Percentiles rank a stretch among this genome's conserved stretches.
These are phyloP conservation scores for Tychaedon coryphoeus DNA, from an alignment of 2,113 vertebrate species.

Conservation along the genomic window DNA sequence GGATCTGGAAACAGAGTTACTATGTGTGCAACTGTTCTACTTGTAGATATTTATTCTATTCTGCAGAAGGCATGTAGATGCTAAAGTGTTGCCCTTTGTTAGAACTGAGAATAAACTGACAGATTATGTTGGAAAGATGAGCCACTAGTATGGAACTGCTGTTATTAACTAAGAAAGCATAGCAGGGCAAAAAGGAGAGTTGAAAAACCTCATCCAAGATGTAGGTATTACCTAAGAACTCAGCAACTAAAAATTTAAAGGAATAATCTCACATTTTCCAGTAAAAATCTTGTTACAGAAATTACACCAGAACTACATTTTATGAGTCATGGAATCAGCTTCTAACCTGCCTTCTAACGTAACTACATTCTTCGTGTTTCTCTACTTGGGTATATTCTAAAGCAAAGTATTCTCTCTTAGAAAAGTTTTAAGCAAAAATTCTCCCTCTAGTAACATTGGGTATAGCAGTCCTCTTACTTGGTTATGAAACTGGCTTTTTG, in stretches of 20 bases:
- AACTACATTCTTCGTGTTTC: not conserved
- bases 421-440: not conserved
- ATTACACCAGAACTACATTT: not conserved
- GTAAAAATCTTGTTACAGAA: not conserved
- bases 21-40: not conserved
- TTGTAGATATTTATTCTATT: not conserved
- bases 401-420: not conserved
- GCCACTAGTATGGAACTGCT: not conserved
- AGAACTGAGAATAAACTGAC: not conserved
- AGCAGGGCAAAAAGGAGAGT: not conserved
- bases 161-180: not conserved
- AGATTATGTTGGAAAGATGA: not conserved
- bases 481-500: not conserved
- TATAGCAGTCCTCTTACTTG: not conserved
- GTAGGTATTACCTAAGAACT: not conserved
- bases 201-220: not conserved
- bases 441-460: accelerated
- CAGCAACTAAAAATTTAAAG: not conserved
- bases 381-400: not conserved
- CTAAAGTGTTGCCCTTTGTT: accelerated
- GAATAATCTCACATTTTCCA: not conserved
- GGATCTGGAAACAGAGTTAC: not conserved
- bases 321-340: not conserved
- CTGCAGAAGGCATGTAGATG: not conserved
- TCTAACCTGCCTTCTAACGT: not conserved